phyloP scores from a whole-genome alignment of 2,113 vertebrate genomes.

The Channa maculata region DNA sequence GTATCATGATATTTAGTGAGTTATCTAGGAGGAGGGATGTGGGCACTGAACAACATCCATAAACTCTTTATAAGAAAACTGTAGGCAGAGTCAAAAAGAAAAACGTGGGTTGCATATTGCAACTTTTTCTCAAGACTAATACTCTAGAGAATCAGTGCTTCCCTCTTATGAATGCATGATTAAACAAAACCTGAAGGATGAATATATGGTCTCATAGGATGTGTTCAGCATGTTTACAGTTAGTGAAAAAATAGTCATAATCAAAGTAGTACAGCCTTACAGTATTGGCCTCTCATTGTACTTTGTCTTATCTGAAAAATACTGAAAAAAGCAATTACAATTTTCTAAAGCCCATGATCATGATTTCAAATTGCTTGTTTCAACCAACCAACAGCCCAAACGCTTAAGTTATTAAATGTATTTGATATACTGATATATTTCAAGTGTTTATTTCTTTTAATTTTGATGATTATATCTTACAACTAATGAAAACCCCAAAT shows the following conservation, averaged over 20 bases:
- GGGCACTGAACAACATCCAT: slow-evolving; percentile 23
- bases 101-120: slow-evolving; percentile 19
- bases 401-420: too few relatives aligned
- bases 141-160: slow-evolving; percentile 28
- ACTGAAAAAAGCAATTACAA: too few relatives aligned
- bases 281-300: not conserved
- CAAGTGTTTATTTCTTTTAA: too few relatives aligned
- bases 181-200: slow-evolving; percentile 24
- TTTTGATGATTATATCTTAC: too few relatives aligned
- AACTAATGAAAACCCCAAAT: too few relatives aligned
- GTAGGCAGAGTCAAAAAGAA: slow-evolving; percentile 20
- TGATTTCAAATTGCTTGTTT: too few relatives aligned
- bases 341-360: too few relatives aligned
- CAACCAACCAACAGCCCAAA: too few relatives aligned
- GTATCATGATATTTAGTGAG: slow-evolving; percentile 6
- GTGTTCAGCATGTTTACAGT: slow-evolving; percentile 13
- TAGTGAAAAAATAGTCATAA: not conserved
- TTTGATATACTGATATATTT: too few relatives aligned
- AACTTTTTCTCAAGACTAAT: slow-evolving; percentile 31
- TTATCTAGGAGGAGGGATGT: slow-evolving; percentile 12
- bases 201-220: slow-evolving; percentile 5
- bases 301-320: too few relatives aligned
- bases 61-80: slow-evolving; percentile 20
- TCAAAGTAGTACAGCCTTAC: not conserved
- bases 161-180: slow-evolving; percentile 42